phyloP scores from a whole-genome alignment of 2,888 invertebrate species.

The Suillia variegata region DNA sequence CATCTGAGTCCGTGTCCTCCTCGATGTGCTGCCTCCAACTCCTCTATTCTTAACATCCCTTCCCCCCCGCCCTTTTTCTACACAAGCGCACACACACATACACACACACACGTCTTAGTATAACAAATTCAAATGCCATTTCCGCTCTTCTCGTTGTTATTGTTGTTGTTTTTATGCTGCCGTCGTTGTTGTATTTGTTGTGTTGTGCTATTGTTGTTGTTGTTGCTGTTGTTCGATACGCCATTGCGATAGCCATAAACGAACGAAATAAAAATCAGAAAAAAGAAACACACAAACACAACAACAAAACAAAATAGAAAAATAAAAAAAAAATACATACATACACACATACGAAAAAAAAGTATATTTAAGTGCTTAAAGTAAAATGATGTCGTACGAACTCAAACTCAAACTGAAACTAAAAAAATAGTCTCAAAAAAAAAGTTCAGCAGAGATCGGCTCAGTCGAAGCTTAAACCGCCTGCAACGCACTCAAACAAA shows the following conservation, averaged over 20 bases:
- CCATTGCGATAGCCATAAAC: slow-evolving; percentile 27
- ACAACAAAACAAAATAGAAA: slow-evolving; percentile 37
- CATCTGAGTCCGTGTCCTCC: too few species aligned
- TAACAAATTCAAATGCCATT: slow-evolving; percentile 52
- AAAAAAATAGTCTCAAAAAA: slow-evolving; percentile 41
- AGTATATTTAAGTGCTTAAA: slow-evolving; percentile 57
- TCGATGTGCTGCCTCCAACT: too few species aligned
- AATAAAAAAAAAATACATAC: background rate
- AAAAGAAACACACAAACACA: background rate
- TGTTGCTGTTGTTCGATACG: slow-evolving; percentile 45
- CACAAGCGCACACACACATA: background rate
- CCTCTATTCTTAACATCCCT: too few species aligned
- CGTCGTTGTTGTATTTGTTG: too few species aligned
- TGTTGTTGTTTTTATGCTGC: too few species aligned
- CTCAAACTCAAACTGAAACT: slow-evolving; percentile 42
- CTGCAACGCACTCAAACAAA: too few species aligned
- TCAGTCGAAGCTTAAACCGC: too few species aligned
- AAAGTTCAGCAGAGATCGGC: slow-evolving; percentile 20
- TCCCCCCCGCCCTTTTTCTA: background rate
- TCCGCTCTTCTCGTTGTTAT: slow-evolving; percentile 35
- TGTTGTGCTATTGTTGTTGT: slow-evolving; percentile 13
- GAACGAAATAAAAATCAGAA: slow-evolving; percentile 5
- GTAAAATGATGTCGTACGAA: slow-evolving; percentile 57
- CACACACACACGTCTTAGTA: slow-evolving; percentile 9
- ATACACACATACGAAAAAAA: slow-evolving; percentile 29